These are phyloP conservation scores for Orientallactaga sibirica DNA, from an alignment of 2,797 vertebrate species.

Conservation along the genomic window DNA sequence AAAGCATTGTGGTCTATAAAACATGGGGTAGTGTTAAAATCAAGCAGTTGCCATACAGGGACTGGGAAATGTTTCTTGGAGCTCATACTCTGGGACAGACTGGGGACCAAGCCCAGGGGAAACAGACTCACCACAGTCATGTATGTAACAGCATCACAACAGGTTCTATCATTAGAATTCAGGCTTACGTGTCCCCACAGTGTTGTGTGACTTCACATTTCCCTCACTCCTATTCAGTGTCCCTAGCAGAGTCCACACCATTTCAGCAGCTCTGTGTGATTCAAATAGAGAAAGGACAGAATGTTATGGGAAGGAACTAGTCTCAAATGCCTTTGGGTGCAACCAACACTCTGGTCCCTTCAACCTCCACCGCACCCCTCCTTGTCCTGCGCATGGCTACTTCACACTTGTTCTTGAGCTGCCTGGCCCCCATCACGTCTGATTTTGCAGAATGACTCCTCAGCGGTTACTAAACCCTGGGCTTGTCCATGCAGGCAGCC, in stretches of 20 bases:
- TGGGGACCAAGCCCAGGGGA: neutral
- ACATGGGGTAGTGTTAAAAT: neutral
- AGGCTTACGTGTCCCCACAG: rapidly evolving
- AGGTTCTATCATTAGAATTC: neutral
- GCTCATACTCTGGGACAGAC: neutral
- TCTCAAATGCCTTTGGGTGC: neutral
- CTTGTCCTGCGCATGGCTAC: rapidly evolving
- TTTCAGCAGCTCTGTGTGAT: too few relatives aligned
- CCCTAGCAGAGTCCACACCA: too few relatives aligned
- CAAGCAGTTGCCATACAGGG: neutral
- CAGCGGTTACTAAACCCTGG: neutral
- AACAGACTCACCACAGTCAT: rapidly evolving
- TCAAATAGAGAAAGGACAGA: rapidly evolving
- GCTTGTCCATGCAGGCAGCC: too few relatives aligned
- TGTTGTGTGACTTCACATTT: neutral
- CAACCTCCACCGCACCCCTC: rapidly evolving
- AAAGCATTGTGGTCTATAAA: neutral
- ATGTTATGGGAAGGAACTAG: neutral
- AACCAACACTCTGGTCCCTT: neutral
- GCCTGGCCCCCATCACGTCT: too few relatives aligned
- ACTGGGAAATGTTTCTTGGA: neutral
- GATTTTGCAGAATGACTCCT: neutral
- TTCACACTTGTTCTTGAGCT: too few relatives aligned
- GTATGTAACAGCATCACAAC: neutral
- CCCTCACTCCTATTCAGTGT: neutral